Conservation (phyloP, 2,797 vertebrate species). For the Distichodus sexfasciatus region DNA sequence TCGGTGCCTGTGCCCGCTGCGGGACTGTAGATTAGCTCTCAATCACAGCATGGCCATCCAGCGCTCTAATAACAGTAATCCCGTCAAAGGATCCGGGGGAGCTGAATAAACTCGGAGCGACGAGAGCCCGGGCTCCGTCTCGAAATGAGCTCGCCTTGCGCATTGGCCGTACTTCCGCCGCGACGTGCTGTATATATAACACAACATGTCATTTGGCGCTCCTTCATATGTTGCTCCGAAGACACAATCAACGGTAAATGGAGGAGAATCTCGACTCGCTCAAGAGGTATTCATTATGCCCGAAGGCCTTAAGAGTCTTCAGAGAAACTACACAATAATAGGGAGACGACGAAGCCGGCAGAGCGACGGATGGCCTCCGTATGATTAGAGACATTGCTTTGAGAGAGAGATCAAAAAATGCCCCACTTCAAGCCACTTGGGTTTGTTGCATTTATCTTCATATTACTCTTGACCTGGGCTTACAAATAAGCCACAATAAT, state of each 20-base stretch:
- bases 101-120: slow-evolving; percentile 41
- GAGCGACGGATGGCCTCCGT: slow-evolving; percentile 44
- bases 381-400: slow-evolving; percentile 51
- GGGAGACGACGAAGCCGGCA: slow-evolving; percentile 36
- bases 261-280: slow-evolving; percentile 46
- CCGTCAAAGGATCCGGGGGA: slow-evolving; percentile 46
- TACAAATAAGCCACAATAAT: slow-evolving; percentile 43
- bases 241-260: slow-evolving; percentile 49
- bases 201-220: slow-evolving; percentile 52
- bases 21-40: slow-evolving; percentile 53
- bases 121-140: slow-evolving; percentile 32
- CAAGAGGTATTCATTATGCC: slow-evolving; percentile 59
- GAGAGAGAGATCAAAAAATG: slow-evolving; percentile 52
- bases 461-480: slow-evolving; percentile 50
- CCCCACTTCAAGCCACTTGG: slow-evolving; percentile 38
- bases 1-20: slow-evolving; percentile 39
- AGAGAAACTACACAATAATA: slow-evolving; percentile 52
- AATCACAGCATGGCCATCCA: slow-evolving; percentile 50
- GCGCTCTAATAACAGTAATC: slow-evolving; percentile 54
- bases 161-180: slow-evolving; percentile 12
- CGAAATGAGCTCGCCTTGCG: slow-evolving; percentile 40
- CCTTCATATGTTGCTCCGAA: slow-evolving; percentile 48
- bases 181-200: slow-evolving; percentile 31
- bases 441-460: slow-evolving; percentile 47
- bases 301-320: slow-evolving; percentile 53